Evolutionary conservation across 2,888 invertebrate species (phyloP), one percentile per base, ranked within the genome.

Genomic region (Strigamia transsilvanica): DNA sequence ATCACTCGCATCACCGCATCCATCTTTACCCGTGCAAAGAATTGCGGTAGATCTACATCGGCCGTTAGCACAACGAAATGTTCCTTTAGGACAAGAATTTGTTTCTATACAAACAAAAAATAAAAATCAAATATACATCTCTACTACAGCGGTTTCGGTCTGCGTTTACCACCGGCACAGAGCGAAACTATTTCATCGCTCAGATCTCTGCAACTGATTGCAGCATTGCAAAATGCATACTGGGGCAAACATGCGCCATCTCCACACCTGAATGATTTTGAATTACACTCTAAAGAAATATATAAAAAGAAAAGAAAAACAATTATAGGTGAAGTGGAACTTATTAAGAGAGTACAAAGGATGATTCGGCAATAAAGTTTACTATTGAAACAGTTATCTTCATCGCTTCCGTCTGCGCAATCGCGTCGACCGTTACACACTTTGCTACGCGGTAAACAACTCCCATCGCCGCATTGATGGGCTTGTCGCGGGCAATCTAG

Each of bases 171-270:
- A 81, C 79, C 82, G 80, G 85, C 85, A 41, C 83, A 83, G 23
- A 21, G 27, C 1, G 66, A 27, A 18, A 80, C 79, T n/a, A 82
- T 80, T 80, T 83, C 96, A 87, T 96, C 96, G 83, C 94, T 94
- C n/a, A 93, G 95, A 88, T 96, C 96, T 85, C 92, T 91, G 88
- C 96, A 96, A 83, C 93, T 92, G 80, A 94, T 91, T 82, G 95
- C 94, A 6, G 96, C 95, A 88, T 97, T 96, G 88, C 96, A 97
- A 89, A 95, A 96, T 88, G 95, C 95, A 87, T 94, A 95, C 86
- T 94, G 95, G 0, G 96, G 96, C 83, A 96, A 88, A 86, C 96
- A 96, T 87, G 94, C 94, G 32, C 96, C 96, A 85, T 94, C 94
- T 84, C 91, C 91, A 87, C 96, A 96, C 83, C 93, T 92, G 90